Evolutionary conservation across 2,113 vertebrate species (phyloP), one percentile per base, ranked within the genome.

Genomic region (Desmodus rotundus): DNA sequence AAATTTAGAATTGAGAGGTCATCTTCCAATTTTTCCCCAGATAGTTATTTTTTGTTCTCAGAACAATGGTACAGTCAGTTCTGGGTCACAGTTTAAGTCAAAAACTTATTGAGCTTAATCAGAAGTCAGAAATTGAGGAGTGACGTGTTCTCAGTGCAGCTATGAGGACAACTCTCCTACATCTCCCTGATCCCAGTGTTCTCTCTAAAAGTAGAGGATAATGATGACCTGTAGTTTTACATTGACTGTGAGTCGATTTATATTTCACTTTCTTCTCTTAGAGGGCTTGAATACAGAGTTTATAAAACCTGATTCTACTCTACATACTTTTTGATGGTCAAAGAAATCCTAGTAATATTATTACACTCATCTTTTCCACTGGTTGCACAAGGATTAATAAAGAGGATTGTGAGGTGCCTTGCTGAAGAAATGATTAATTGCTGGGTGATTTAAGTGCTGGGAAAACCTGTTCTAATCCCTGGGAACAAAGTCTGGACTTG

Each of bases 81-180:
- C n/a, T 68, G 31, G 63, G 4, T 33, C 19, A 63, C 58, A 54
- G n/a, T 93, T 96, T 92, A 82, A 54, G 14, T 52, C 13, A 63
- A 93, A 50, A 36, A 94, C 45, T 81, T 28, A 81, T 0, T 76
- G 15, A 76, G 3, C 54, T 94, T 89, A 67, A 86, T 65, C 16
- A 38, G 19, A 72, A 73, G 17, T 85, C n/a, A 43, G 65, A 58
- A 47, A 92, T 7, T 80, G 72, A 50, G 65, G 33, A 89, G 38
- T 83, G 36, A 94, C 58, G 89, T 20, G 24, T 94, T 87, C 78
- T 95, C 38, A 85, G 36, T 38, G 82, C 95, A 82, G 77, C 45
- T 65, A 16, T 70, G 43, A 58, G 83, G 10, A 45, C 93, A 91
- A 95, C 2, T 50, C 11, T 26, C 12, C 58, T 90, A 50, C 0